Percentiles rank a stretch among this genome's conserved stretches.
Conservation (phyloP, 92 coral and sea anemone species). For the Porites lobata region DNA sequence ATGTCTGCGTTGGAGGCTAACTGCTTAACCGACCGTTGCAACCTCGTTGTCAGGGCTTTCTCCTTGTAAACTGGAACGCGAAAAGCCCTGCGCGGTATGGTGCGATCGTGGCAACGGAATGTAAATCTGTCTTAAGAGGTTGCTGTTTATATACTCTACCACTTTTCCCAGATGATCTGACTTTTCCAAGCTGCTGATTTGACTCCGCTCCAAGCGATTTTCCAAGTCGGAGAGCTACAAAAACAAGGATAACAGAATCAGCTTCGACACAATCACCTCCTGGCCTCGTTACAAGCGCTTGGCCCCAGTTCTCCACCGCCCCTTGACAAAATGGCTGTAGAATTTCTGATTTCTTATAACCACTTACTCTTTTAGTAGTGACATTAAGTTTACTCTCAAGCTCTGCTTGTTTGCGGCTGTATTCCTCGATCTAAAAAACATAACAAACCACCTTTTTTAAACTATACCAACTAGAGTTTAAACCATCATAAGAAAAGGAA, state of each 20-base stretch:
- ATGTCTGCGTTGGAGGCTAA: too few species aligned
- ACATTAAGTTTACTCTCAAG: slow-evolving; percentile 81
- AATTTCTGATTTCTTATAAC: not conserved
- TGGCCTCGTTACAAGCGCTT: not conserved
- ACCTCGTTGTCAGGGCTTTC: too few species aligned
- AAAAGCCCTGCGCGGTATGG: too few species aligned
- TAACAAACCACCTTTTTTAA: not conserved
- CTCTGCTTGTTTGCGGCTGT: slow-evolving; percentile 76
- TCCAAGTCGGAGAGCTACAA: slow-evolving; percentile 88
- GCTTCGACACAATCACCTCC: not conserved
- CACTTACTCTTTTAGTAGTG: slow-evolving; percentile 81
- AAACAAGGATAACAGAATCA: not conserved
- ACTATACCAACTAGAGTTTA: not conserved
- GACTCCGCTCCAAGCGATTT: slow-evolving; percentile 75
- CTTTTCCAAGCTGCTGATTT: slow-evolving; percentile 77
- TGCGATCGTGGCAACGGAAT: too few species aligned
- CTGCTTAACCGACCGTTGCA: too few species aligned
- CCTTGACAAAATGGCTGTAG: not conserved
- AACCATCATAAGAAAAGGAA: too few species aligned
- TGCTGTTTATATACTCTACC: slow-evolving; percentile 36
- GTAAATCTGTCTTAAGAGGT: too few species aligned
- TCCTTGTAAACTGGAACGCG: too few species aligned
- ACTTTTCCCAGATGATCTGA: slow-evolving; percentile 90
- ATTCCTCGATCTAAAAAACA: slow-evolving; percentile 70
- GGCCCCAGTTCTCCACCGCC: not conserved